Conservation (phyloP, 2,797 vertebrate species). For the Darevskia nairensis region DNA sequence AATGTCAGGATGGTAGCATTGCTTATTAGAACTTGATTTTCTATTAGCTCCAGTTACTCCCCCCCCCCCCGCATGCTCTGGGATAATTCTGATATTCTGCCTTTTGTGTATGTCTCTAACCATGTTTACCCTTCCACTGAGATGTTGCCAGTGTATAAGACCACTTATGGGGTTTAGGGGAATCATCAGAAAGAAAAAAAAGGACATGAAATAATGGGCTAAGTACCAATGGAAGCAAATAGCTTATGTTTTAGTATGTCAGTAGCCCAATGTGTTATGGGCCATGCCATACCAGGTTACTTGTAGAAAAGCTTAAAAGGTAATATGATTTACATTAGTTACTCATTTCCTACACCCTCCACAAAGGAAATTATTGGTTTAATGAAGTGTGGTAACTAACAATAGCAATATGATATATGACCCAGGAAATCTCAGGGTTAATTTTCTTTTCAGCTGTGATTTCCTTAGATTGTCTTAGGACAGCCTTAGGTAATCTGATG, state of each 20-base stretch:
- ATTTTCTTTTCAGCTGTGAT: neutral
- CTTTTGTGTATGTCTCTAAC: neutral
- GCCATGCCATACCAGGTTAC: neutral
- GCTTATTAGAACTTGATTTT: neutral
- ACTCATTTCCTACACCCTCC: neutral
- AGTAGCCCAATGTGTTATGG: neutral
- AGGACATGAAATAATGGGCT: neutral
- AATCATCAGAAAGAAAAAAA: neutral
- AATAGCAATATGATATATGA: neutral
- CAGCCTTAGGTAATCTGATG: neutral
- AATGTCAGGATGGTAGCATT: neutral
- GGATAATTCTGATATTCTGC: neutral
- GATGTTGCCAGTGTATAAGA: neutral
- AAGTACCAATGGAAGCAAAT: neutral
- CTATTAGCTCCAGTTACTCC: neutral
- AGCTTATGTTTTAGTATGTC: neutral
- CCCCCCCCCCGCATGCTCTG: neutral
- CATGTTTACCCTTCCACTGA: conserved; percentile 25
- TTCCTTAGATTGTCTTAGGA: neutral
- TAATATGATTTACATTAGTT: neutral
- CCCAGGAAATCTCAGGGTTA: neutral
- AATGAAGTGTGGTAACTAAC: neutral
- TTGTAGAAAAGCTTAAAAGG: neutral
- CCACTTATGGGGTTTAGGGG: neutral
- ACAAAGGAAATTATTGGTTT: conserved; percentile 14